Evolutionary conservation across 2,113 vertebrate species (phyloP).

Genomic region (Leptobrachium leishanense): DNA sequence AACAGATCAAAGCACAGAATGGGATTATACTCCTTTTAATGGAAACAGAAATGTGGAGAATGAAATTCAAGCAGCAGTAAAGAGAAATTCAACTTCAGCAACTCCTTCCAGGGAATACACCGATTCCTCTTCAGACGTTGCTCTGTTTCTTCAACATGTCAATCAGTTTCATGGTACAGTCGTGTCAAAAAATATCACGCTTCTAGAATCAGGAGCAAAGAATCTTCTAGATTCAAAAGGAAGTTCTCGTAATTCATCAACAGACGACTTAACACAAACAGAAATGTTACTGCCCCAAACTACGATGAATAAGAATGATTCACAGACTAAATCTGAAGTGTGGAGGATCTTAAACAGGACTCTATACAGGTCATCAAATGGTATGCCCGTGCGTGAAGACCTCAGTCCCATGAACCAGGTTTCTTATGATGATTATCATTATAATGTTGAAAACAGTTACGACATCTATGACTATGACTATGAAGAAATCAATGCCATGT

Average conservation of each 20-base stretch:
- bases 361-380: conserved; percentile 63
- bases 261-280: conserved; percentile 53
- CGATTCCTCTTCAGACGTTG: too few species aligned
- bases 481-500: conserved; percentile 79
- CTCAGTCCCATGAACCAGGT: conserved; percentile 56
- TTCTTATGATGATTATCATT: conserved; percentile 52
- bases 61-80: conserved; percentile 23
- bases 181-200: too few species aligned
- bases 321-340: conserved; percentile 59
- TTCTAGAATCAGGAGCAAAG: conserved; percentile 30
- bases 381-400: conserved; percentile 59
- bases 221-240: conserved; percentile 61
- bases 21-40: neutral
- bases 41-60: neutral
- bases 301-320: conserved; percentile 61
- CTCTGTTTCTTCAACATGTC: too few species aligned
- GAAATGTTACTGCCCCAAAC: conserved; percentile 57
- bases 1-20: conserved; percentile 23
- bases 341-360: conserved; percentile 70
- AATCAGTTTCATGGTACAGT: too few species aligned
- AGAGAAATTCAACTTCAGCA: conserved; percentile 42
- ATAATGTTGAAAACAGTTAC: conserved; percentile 66
- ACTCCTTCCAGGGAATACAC: too few species aligned
- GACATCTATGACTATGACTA: conserved; percentile 83
- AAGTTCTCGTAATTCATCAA: conserved; percentile 50